Conservation (phyloP, 2,888 invertebrate genomes). For the Cantharis nigra region DNA sequence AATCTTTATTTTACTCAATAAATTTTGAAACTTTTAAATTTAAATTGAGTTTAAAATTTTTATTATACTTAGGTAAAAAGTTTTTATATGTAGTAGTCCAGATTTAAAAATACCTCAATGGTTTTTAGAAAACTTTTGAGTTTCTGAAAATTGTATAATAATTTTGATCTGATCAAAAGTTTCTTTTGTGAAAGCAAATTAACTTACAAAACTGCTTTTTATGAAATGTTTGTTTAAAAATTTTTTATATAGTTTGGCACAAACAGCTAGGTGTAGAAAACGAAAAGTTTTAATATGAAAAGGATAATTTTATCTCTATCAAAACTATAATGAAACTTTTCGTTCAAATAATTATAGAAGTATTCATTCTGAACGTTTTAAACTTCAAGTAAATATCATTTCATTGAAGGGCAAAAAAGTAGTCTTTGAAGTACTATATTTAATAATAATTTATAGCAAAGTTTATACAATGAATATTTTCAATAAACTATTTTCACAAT, state of each 20-base stretch:
- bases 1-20: background rate
- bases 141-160: too few species aligned
- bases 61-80: background rate
- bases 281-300: background rate
- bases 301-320: background rate
- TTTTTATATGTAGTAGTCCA: background rate
- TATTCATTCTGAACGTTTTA: too few species aligned
- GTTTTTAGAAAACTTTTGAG: background rate
- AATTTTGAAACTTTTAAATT: background rate
- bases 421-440: background rate
- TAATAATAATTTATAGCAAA: background rate
- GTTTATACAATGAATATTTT: background rate
- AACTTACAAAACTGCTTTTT: background rate
- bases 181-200: background rate
- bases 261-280: background rate
- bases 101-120: background rate
- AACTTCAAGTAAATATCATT: background rate
- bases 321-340: background rate
- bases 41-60: background rate
- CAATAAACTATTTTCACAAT: background rate
- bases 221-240: background rate
- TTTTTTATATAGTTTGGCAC: background rate
- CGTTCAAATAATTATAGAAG: background rate
- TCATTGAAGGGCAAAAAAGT: background rate
- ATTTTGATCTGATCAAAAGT: too few species aligned